Base-by-base conservation (phyloP, 2,113 vertebrate species). In the Oophaga pumilio region DNA sequence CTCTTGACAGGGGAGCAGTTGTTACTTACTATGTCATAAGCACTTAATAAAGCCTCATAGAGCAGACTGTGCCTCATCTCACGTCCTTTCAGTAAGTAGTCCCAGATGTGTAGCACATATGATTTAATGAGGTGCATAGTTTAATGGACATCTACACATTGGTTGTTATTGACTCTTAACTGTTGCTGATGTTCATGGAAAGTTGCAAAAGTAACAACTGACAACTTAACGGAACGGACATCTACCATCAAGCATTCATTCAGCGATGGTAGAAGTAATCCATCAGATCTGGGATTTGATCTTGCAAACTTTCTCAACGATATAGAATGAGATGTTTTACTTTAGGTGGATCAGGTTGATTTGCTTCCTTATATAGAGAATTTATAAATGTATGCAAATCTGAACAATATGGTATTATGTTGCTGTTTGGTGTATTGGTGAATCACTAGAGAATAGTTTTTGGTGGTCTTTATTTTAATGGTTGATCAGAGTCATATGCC, bases 1-100 rank as follows among this genome's bases (percentile, higher is more conserved):
- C 60, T 66, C 43, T 82, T 66, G 81, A 83, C 62, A 52, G 64
- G 52, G 52, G 28, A 69, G 64, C n/a, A 83, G 81, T 83, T 83
- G 81, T 83, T 52, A 66, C 80, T 52, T 69, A 83, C 62, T 69
- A 53, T 83, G 62, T 83, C 81, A 83, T 66, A 66, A 83, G 62
- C 81, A 83, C 81, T 53, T 69, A 52, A 83, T 83, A 83, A 68
- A 68, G 64, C 14, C 62, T 69, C 49, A 22, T 83, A 83, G 49
- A 8, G 49, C n/a, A 83, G 62, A 68, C 49, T 83, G n/a, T 68
- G 52, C 62, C 80, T 83, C 81, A 83, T 83, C 62, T 50, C 81
- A 53, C 22, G 15, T 83, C 81, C 81, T 69, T 62, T 15, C 20
- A 18, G 62, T 83, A 83, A 83, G 66, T 50, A 69, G 62, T 83